Conservation (phyloP, 1,140 invertebrate species). For the Delia radicum region DNA sequence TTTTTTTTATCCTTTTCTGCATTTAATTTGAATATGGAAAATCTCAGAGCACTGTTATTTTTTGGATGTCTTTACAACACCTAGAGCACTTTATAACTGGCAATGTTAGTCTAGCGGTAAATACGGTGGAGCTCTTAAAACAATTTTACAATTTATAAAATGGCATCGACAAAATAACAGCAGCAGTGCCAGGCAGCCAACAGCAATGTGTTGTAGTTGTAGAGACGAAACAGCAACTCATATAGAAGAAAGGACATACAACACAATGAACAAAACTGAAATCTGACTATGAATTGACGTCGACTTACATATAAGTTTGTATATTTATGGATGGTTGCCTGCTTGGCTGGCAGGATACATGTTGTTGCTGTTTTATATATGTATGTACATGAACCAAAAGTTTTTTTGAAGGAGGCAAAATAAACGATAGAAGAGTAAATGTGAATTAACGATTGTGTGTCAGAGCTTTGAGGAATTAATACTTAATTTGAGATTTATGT, state of each 20-base stretch:
- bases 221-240: not conserved
- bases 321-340: not conserved
- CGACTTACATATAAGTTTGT: too few relatives aligned
- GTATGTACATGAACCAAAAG: not conserved
- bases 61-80: constrained; percentile 15
- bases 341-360: too few relatives aligned
- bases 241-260: not conserved
- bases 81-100: constrained; percentile 16
- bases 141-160: not conserved
- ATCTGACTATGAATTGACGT: too few relatives aligned
- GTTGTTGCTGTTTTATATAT: not conserved
- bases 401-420: not conserved
- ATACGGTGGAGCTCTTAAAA: not conserved
- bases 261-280: not conserved
- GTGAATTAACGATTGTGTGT: too few relatives aligned
- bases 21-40: not conserved
- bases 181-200: not conserved
- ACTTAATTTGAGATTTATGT: too few relatives aligned
- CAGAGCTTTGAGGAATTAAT: too few relatives aligned
- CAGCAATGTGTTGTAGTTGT: not conserved
- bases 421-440: not conserved
- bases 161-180: not conserved
- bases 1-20: not conserved
- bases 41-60: not conserved
- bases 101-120: not conserved